phyloP scores from a whole-genome alignment of 2,797 vertebrate species.

The Amphiprion clarkii region DNA sequence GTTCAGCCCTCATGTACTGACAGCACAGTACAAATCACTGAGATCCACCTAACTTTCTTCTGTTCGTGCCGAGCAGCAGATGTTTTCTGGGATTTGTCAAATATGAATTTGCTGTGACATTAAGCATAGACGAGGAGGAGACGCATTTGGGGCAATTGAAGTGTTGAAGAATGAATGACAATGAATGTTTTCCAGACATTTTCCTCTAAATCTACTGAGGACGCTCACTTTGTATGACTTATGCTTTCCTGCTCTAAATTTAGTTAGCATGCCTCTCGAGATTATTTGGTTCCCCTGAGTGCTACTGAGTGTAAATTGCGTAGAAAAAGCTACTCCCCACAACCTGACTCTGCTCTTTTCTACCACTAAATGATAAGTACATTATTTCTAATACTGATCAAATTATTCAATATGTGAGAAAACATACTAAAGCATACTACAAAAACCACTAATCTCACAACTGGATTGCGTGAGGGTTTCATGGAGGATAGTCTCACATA shows the following conservation, averaged over 20 bases:
- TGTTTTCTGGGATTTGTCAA: slow-evolving; percentile 18
- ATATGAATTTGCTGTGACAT: slow-evolving; percentile 3
- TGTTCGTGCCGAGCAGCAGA: not conserved
- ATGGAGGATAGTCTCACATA: not conserved
- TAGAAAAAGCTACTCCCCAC: slow-evolving; percentile 42
- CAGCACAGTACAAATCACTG: slow-evolving; percentile 18
- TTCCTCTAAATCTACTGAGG: slow-evolving; percentile 30
- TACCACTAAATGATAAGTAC: not conserved
- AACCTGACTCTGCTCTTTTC: slow-evolving; percentile 24
- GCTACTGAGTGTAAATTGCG: slow-evolving; percentile 45
- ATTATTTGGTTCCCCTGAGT: slow-evolving; percentile 38
- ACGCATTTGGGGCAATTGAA: slow-evolving; percentile 26
- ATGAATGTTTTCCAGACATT: slow-evolving; percentile 34
- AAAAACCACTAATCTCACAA: slow-evolving; percentile 41
- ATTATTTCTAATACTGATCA: slow-evolving; percentile 12
- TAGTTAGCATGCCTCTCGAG: slow-evolving; percentile 54
- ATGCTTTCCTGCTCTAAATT: slow-evolving; percentile 65
- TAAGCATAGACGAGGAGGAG: slow-evolving; percentile 35
- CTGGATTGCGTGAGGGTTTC: slow-evolving; percentile 38
- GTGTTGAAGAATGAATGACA: not conserved
- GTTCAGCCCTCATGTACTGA: slow-evolving; percentile 1
- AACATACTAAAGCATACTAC: slow-evolving; percentile 14
- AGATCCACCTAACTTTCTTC: not conserved
- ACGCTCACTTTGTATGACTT: slow-evolving; percentile 46
- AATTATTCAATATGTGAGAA: slow-evolving; percentile 29